Evolutionary conservation across 1,140 invertebrate species (phyloP), one percentile per base, ranked within the genome.

Genomic region (Aphidius ervi): DNA sequence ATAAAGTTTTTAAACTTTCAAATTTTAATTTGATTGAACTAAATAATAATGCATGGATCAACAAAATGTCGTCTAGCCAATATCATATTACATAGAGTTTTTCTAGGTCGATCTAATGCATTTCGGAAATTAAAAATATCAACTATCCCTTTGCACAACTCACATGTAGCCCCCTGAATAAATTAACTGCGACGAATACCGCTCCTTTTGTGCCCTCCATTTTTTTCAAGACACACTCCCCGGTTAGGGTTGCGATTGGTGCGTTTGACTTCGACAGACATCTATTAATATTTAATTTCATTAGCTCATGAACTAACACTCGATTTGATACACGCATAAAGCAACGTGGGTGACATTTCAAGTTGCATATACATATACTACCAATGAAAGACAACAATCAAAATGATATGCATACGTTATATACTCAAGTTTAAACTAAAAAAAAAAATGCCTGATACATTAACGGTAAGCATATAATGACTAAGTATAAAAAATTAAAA

Each of bases 81-180:
- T 67, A 59, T 63, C 46, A n/a, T 31, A 31, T 31, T 16, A 16
- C 16, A 16, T 16, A 16, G 16, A 16, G 16, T 16, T 31, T 31
- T 4, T 31, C 37, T 9, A 41, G 41, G 54, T 23, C 45, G 7
- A 46, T 64, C 62, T 72, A 73, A 73, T 70, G 69, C 68, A 58
- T 65, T 46, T 73, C 70, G 70, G 70, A 73, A 73, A 72, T 73
- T 71, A 71, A 73, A 73, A 71, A 62, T 66, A 64, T 56, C 56
- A n/a, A 46, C 41, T 55, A 60, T 58, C 61, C 61, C 57, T 40
- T 31, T 31, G 16, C 16, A 16, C 16, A 16, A 16, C 1, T 16
- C 16, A 16, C 4, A 31, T 31, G 23, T 31, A 31, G 4, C 23
- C 23, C 23, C 4, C 23, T 31, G 23, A 31, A 31, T 31, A 31